phyloP scores from a whole-genome alignment of 2,797 vertebrate genomes.

The Emydoidea blandingii region DNA sequence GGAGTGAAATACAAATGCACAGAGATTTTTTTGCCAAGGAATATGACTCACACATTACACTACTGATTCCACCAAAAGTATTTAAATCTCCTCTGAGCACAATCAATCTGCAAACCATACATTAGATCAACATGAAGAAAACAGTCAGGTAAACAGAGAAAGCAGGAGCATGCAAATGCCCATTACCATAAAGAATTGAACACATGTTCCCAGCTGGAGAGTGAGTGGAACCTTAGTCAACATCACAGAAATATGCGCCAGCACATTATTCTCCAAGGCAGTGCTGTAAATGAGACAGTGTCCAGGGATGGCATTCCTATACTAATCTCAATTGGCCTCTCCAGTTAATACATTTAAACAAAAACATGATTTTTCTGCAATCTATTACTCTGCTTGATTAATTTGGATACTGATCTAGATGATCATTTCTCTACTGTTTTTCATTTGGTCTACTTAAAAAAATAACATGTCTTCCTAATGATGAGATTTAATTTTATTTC shows the following conservation, averaged over 20 bases:
- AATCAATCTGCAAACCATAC: slow-evolving; percentile 55
- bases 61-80: not conserved
- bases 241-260: slow-evolving; percentile 69
- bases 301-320: slow-evolving; percentile 52
- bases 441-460: slow-evolving; percentile 44
- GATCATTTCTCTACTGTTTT: slow-evolving; percentile 54
- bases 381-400: slow-evolving; percentile 59
- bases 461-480: slow-evolving; percentile 31
- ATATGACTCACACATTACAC: not conserved
- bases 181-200: slow-evolving; percentile 56
- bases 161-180: slow-evolving; percentile 46
- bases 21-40: not conserved
- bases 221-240: slow-evolving; percentile 71
- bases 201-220: slow-evolving; percentile 58
- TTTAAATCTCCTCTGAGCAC: slow-evolving; percentile 53
- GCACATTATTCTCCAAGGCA: slow-evolving; percentile 69
- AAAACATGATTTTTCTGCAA: slow-evolving; percentile 63
- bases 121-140: slow-evolving; percentile 52
- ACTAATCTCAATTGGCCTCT: slow-evolving; percentile 68
- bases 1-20: not conserved
- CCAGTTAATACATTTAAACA: slow-evolving; percentile 65
- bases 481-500: slow-evolving; percentile 54
- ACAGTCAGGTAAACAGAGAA: slow-evolving; percentile 70
- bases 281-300: slow-evolving; percentile 68
- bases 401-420: not conserved